Conservation (phyloP, 2,888 invertebrate genomes). For the Mimumesa dahlbomi region DNA sequence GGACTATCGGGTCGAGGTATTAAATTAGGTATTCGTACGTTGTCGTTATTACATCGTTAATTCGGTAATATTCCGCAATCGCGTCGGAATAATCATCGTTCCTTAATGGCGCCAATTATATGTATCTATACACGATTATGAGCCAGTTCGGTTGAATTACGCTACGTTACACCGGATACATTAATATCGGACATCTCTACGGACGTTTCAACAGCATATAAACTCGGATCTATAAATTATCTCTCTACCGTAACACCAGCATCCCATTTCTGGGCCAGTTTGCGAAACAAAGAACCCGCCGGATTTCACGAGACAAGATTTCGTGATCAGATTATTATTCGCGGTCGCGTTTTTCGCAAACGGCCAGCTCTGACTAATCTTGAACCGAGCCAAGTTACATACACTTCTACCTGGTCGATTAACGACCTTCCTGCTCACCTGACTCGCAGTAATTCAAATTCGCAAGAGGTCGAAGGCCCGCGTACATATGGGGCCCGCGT, state of each 20-base stretch:
- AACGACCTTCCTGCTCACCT: constrained; percentile 47
- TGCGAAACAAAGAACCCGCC: too few relatives aligned
- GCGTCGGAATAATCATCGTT: background rate
- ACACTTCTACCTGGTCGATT: constrained; percentile 46
- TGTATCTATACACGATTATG: constrained; percentile 10
- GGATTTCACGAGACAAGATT: background rate
- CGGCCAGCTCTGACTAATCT: too few relatives aligned
- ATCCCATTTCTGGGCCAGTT: too few relatives aligned
- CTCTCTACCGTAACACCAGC: too few relatives aligned
- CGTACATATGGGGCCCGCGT: constrained; percentile 17
- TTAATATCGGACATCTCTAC: background rate
- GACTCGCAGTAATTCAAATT: constrained; percentile 58
- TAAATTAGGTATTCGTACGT: constrained; percentile 6
- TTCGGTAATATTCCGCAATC: background rate
- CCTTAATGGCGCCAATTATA: constrained; percentile 18
- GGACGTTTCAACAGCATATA: constrained; percentile 4
- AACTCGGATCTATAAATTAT: too few relatives aligned
- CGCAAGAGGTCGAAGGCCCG: constrained; percentile 41
- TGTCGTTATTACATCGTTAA: background rate
- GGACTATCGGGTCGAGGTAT: background rate
- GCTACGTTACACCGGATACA: background rate
- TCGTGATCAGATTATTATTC: background rate
- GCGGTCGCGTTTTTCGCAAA: too few relatives aligned
- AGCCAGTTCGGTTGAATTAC: background rate
- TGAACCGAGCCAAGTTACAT: constrained; percentile 28